Conservation (phyloP, 1,140 invertebrate species). For the Brachystomella parvula region DNA sequence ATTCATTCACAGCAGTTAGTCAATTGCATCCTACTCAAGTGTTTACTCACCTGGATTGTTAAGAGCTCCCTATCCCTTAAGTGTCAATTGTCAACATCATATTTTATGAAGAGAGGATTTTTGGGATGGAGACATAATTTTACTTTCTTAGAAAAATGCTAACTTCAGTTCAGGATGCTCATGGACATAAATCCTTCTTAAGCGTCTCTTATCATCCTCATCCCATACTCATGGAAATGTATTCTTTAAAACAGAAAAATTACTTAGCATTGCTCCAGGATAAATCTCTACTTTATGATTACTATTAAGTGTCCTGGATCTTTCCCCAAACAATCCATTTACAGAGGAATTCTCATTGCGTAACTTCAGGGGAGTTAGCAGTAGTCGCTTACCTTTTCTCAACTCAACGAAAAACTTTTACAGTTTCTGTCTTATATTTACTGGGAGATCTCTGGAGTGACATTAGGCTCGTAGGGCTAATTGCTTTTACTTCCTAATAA, state of each 20-base stretch:
- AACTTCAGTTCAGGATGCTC: background rate
- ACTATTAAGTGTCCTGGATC: background rate
- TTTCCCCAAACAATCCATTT: background rate
- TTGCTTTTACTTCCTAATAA: too few species aligned
- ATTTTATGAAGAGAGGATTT: background rate
- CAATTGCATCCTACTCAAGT: background rate
- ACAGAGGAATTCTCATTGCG: background rate
- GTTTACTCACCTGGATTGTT: background rate
- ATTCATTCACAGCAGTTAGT: slow-evolving; percentile 3
- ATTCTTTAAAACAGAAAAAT: background rate
- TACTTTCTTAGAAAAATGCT: background rate
- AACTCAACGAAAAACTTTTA: too few species aligned
- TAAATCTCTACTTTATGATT: background rate
- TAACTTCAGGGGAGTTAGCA: background rate
- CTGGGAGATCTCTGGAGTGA: too few species aligned
- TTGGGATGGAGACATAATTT: background rate
- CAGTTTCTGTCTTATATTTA: too few species aligned
- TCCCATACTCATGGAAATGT: background rate
- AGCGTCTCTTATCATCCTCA: background rate
- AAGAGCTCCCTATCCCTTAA: background rate
- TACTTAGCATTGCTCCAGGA: background rate
- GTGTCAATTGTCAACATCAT: background rate
- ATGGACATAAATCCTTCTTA: background rate
- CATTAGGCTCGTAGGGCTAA: too few species aligned
- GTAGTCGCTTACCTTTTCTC: background rate